Percentiles rank a stretch among this genome's conserved stretches.
Evolutionary conservation across 1,140 invertebrate genomes (phyloP).

Genomic region (Agraylea sexmaculata): DNA sequence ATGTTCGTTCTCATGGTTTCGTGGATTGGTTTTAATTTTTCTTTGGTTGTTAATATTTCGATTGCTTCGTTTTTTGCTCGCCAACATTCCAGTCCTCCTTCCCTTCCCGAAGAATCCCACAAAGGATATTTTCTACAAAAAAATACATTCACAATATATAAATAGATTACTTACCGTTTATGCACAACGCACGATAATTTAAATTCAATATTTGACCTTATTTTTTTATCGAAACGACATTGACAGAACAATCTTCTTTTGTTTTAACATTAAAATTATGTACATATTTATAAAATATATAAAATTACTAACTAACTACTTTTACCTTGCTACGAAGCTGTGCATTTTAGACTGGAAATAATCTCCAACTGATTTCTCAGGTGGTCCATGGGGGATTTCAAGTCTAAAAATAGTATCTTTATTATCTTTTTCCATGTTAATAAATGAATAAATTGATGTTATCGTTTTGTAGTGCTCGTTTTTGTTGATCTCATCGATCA

Average conservation of each 20-base stretch:
- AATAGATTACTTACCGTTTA: too few species aligned
- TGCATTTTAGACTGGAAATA: conserved; percentile 38
- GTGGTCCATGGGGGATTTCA: conserved; percentile 33
- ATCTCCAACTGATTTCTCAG: conserved; percentile 32
- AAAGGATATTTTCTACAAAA: conserved; percentile 41
- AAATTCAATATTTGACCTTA: too few species aligned
- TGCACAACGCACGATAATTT: too few species aligned
- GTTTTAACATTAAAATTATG: not conserved
- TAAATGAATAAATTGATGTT: too few species aligned
- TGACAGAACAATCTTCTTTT: not conserved
- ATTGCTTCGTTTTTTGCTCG: conserved; percentile 36
- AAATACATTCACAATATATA: not conserved
- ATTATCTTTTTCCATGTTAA: too few species aligned
- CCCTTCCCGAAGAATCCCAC: conserved; percentile 42
- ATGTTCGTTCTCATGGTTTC: conserved; percentile 27
- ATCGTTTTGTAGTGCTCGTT: too few species aligned
- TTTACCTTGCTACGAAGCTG: conserved; percentile 17
- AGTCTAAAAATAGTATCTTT: conserved; percentile 2
- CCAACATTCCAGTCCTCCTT: conserved; percentile 39
- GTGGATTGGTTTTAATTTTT: too few species aligned
- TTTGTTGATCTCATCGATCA: too few species aligned
- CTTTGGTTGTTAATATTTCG: too few species aligned
- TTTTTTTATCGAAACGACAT: too few species aligned
- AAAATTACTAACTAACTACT: conserved; percentile 7
- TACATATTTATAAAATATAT: conserved; percentile 2